These are phyloP conservation scores for Lytechinus pictus DNA, from an alignment of 35 echinoderm and acorn worm genomes.

Conservation along the genomic window DNA sequence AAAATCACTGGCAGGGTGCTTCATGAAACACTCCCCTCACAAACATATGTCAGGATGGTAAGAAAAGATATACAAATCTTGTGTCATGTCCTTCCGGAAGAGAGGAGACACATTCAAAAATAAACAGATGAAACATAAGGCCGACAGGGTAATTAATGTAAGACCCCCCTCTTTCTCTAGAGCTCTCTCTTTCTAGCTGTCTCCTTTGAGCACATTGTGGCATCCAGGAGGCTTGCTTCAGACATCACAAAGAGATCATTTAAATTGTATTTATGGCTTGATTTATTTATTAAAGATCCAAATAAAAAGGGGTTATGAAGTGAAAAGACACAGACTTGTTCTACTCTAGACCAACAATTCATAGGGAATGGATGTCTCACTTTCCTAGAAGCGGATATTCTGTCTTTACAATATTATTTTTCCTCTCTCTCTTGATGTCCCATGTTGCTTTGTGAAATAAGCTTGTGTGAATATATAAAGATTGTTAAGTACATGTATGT, in stretches of 20 bases:
- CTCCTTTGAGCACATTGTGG: background rate
- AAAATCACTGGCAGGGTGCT: no score
- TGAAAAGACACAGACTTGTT: background rate
- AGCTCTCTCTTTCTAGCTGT: no score
- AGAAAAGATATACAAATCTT: background rate
- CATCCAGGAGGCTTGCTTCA: background rate
- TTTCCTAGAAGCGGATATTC: no score
- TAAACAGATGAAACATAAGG: background rate
- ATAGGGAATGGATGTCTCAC: no score
- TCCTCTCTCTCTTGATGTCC: no score
- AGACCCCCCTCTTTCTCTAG: no score
- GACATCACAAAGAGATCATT: background rate
- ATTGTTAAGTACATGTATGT: no score
- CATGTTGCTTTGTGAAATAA: no score
- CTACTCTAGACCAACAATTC: background rate
- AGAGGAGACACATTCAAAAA: background rate
- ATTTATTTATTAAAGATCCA: background rate
- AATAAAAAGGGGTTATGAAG: background rate
- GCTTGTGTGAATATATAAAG: no score
- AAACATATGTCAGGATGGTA: conserved; percentile 9
- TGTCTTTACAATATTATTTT: no score
- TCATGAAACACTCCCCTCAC: background rate
- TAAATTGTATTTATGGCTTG: background rate
- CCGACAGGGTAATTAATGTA: background rate
- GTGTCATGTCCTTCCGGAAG: conserved; percentile 8